Evolutionary conservation across 2,113 vertebrate genomes (phyloP).

Genomic region (Pongo pygmaeus): DNA sequence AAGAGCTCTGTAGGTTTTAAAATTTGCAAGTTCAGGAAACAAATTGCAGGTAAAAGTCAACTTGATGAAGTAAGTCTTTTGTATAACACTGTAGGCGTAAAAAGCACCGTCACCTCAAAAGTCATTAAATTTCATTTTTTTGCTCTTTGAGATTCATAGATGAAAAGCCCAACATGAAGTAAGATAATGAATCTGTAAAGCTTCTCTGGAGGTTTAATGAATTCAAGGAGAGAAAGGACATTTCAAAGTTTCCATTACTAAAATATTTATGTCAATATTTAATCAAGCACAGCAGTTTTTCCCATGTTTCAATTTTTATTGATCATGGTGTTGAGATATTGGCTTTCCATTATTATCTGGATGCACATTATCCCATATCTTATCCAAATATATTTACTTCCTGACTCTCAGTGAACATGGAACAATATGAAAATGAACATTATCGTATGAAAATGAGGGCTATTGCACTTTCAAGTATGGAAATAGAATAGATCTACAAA

Average conservation of each 20-base stretch:
- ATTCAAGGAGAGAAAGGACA: slow-evolving; percentile 77
- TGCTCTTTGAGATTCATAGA: slow-evolving; percentile 69
- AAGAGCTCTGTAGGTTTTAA: slow-evolving; percentile 45
- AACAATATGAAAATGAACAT: background rate
- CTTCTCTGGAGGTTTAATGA: slow-evolving; percentile 76
- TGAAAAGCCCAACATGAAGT: slow-evolving; percentile 67
- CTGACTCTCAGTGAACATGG: background rate
- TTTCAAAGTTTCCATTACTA: slow-evolving; percentile 67
- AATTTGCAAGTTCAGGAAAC: slow-evolving; percentile 34
- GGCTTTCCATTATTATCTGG: slow-evolving; percentile 48
- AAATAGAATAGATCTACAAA: background rate
- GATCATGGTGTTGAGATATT: background rate
- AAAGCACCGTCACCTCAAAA: slow-evolving; percentile 64
- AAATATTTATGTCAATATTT: slow-evolving; percentile 77
- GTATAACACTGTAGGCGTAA: slow-evolving; percentile 12
- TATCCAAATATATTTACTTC: background rate
- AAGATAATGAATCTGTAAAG: slow-evolving; percentile 73
- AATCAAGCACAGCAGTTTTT: slow-evolving; percentile 55
- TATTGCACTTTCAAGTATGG: background rate
- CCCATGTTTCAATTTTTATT: slow-evolving; percentile 45
- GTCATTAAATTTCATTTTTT: slow-evolving; percentile 73
- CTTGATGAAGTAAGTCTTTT: slow-evolving; percentile 46
- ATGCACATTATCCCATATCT: background rate
- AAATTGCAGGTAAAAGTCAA: slow-evolving; percentile 57
- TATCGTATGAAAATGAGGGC: background rate